Evolutionary conservation across 2,888 invertebrate species (phyloP), one percentile per base, ranked within the genome.

Genomic region (Ophioninae sp.): DNA sequence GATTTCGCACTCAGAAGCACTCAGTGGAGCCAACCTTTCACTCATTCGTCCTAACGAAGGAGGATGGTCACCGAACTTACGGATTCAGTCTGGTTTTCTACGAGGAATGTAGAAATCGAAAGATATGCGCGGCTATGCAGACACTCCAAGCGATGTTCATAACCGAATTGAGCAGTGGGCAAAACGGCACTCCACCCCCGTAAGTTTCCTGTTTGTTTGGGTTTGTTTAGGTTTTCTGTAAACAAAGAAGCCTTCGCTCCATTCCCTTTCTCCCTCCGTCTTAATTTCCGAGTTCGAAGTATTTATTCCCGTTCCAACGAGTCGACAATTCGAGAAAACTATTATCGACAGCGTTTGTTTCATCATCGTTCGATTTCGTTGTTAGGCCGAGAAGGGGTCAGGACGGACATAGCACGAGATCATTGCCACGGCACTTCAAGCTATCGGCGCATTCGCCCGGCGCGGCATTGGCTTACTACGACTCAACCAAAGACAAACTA

Each of bases 51-150:
- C 98, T 99, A 85, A 99, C 99, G 17, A 95, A 97, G 89, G 99
- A 99, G 94, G 99, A 99, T 95, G 99, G 99, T 78, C 96, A 97
- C 87, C 95, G 99, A 88, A 96, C 97, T 87, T 98, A 98, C 94
- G 99, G 99, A 83, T 98, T 98, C 91, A 97, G 98, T 91, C 95
- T 98, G 87, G 96, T 98, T 21, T 99, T 99, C 93, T 99, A 97
- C 94, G 99, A 99, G 94, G 98, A 98, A 94, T 98, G 99, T 87
- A 95, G 96, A 80, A 98, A 98, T 93, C 94, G 96, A 74, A 97
- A 98, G 92, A 98, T 99, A 88, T 98, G 98, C 93, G 96, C 96
- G 89, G 98, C 99, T 74, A 98, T 99, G 96, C 98, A 98, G 93
- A 98, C 98, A 57, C 94, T 99, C 87, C 98, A 98, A 94, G 96